Conservation (phyloP, 2,888 invertebrate genomes). For the Stictocephala bisonia region DNA sequence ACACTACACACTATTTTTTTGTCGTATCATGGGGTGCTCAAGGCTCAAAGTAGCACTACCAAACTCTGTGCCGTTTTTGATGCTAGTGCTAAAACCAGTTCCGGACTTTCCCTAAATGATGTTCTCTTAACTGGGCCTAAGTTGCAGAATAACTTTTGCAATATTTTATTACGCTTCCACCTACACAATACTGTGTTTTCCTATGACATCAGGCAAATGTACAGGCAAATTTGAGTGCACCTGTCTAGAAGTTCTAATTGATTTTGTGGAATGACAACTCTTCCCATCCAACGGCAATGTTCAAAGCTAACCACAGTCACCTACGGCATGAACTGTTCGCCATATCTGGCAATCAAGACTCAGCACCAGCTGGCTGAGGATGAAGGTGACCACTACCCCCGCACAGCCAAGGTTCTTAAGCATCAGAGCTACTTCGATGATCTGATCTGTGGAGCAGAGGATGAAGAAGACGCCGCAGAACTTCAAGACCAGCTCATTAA, state of each 20-base stretch:
- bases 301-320: conserved; percentile 54
- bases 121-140: too few species aligned
- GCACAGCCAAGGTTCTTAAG: conserved; percentile 39
- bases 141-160: too few species aligned
- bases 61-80: too few species aligned
- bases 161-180: too few species aligned
- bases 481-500: conserved; percentile 11
- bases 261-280: conserved; percentile 11
- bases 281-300: too few species aligned
- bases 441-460: conserved; percentile 42
- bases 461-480: background rate
- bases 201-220: conserved; percentile 44
- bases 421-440: conserved; percentile 57
- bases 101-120: too few species aligned
- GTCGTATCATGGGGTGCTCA: too few species aligned
- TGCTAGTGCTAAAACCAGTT: too few species aligned
- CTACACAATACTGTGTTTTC: too few species aligned
- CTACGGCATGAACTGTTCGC: conserved; percentile 53
- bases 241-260: conserved; percentile 10
- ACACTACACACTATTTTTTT: too few species aligned
- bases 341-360: conserved; percentile 51
- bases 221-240: conserved; percentile 8
- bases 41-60: too few species aligned
- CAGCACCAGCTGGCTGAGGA: conserved; percentile 51
- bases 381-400: conserved; percentile 43